phyloP scores from a whole-genome alignment of 2,113 vertebrate genomes.

The Saimiri boliviensis region DNA sequence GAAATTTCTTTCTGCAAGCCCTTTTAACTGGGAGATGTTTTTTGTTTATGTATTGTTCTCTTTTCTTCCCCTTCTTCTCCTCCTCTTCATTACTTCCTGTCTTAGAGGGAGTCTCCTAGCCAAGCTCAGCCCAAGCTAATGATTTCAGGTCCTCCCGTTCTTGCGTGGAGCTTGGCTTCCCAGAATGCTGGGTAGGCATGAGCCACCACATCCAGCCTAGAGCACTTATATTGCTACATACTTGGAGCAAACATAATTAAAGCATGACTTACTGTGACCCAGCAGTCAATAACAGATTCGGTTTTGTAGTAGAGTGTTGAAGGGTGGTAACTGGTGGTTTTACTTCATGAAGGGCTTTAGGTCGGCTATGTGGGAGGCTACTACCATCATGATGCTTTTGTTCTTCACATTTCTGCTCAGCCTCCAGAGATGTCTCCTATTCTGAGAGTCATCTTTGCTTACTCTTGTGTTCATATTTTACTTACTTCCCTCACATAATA shows the following conservation, averaged over 20 bases:
- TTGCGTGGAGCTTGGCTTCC: neutral
- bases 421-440: neutral
- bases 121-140: neutral
- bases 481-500: neutral
- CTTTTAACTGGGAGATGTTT: neutral
- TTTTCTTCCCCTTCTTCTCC: neutral
- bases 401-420: neutral
- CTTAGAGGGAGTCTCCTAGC: neutral
- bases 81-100: neutral
- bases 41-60: neutral
- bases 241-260: neutral
- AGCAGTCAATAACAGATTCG: neutral
- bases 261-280: neutral
- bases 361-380: neutral
- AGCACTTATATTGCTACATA: neutral
- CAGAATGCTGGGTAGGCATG: no score
- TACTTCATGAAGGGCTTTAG: neutral
- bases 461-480: neutral
- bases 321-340: neutral
- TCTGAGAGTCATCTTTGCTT: neutral
- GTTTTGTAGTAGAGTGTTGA: neutral
- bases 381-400: neutral
- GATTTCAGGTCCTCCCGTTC: neutral
- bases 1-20: neutral
- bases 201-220: no score